phyloP scores from a whole-genome alignment of 2,113 vertebrate species.

The Pimephales promelas region DNA sequence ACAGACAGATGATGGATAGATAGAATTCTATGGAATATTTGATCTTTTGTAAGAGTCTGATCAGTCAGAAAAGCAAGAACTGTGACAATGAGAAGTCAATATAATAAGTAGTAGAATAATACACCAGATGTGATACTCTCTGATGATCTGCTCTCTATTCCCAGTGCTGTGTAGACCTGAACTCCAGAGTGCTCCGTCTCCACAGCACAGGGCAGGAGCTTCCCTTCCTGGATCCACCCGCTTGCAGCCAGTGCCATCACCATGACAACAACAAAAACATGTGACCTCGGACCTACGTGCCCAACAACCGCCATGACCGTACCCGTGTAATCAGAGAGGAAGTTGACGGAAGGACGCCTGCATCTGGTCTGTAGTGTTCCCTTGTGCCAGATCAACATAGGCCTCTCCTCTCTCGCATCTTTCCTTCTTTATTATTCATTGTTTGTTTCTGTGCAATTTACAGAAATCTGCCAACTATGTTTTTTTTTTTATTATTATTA shows the following conservation, averaged over 20 bases:
- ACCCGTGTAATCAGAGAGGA: slow-evolving; percentile 28
- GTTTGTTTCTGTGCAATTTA: slow-evolving; percentile 63
- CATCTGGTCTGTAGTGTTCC: slow-evolving; percentile 29
- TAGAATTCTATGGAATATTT: too few species aligned
- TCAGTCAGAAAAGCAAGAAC: too few species aligned
- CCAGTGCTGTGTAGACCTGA: slow-evolving; percentile 89
- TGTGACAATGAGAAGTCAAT: background rate
- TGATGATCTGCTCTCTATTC: background rate
- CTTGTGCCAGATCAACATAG: slow-evolving; percentile 7
- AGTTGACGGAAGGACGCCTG: slow-evolving; percentile 13
- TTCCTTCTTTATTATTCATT: slow-evolving; percentile 64
- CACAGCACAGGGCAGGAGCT: slow-evolving; percentile 80
- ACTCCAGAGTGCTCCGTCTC: slow-evolving; percentile 78
- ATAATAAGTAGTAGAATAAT: background rate
- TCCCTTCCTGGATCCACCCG: slow-evolving; percentile 79
- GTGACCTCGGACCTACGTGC: slow-evolving; percentile 62
- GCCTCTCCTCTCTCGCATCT: slow-evolving; percentile 10
- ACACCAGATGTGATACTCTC: background rate
- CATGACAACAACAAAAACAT: slow-evolving; percentile 76
- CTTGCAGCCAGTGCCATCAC: slow-evolving; percentile 67
- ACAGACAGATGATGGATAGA: background rate
- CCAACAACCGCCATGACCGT: background rate
- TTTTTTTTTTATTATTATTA: slow-evolving; percentile 51
- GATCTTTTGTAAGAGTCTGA: too few species aligned
- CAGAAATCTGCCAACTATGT: slow-evolving; percentile 51